phyloP scores from a whole-genome alignment of 2,888 invertebrate species.

The Pachycephus smyrnensis region DNA sequence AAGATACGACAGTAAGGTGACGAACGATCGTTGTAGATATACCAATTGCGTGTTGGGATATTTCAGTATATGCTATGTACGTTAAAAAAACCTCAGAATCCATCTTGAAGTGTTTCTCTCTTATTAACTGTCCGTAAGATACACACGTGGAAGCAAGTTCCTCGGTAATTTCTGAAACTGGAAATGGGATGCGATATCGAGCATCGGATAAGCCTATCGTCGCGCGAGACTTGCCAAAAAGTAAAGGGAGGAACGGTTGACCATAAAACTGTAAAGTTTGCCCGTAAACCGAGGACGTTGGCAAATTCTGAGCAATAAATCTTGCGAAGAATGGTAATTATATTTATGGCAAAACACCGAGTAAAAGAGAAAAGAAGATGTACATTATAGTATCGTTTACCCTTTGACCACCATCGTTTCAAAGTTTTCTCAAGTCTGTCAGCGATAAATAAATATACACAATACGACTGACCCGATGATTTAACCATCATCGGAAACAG shows the following conservation, averaged over 20 bases:
- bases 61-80: neutral
- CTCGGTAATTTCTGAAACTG: neutral
- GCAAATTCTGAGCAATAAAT: neutral
- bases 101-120: neutral
- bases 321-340: neutral
- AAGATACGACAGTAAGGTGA: neutral
- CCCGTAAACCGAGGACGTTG: neutral
- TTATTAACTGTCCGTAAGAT: neutral
- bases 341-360: neutral
- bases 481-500: neutral
- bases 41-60: neutral
- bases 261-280: constrained; percentile 3
- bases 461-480: neutral
- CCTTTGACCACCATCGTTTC: neutral
- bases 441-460: neutral
- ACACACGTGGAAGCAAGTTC: too few species aligned
- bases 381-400: neutral
- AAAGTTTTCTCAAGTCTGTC: neutral
- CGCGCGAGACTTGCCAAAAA: neutral
- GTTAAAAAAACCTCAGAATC: neutral
- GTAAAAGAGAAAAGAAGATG: neutral
- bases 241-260: neutral
- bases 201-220: neutral
- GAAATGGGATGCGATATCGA: neutral
- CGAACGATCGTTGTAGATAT: neutral